phyloP scores from a whole-genome alignment of 2,797 vertebrate genomes.

The Siniperca scherzeri region DNA sequence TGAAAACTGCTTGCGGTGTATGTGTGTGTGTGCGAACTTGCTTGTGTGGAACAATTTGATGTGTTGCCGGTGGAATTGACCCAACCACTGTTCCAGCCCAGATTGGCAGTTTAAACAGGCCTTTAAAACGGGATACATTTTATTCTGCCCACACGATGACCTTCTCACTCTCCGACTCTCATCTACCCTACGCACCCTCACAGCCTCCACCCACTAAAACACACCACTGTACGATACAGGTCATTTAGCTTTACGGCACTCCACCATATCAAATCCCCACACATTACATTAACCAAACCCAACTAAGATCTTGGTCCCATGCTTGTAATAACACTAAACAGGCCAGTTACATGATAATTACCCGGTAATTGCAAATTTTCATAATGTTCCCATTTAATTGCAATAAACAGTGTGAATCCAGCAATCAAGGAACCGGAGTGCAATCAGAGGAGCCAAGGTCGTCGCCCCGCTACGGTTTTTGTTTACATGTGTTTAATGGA shows the following conservation, averaged over 20 bases:
- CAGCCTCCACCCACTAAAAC: constrained; percentile 62
- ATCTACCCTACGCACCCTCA: constrained; percentile 36
- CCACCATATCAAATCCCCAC: constrained; percentile 69
- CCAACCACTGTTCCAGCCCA: constrained; percentile 45
- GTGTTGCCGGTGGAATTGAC: constrained; percentile 62
- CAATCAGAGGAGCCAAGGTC: constrained; percentile 44
- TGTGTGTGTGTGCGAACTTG: constrained; percentile 20
- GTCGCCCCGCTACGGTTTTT: constrained; percentile 42
- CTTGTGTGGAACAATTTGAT: constrained; percentile 39
- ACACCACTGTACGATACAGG: constrained; percentile 58
- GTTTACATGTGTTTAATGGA: constrained; percentile 59
- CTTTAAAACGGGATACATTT: constrained; percentile 63
- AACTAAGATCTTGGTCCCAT: constrained; percentile 47
- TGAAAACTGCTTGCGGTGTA: constrained; percentile 52
- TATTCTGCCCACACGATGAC: constrained; percentile 73
- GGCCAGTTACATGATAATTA: constrained; percentile 70
- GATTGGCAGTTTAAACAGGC: constrained; percentile 61
- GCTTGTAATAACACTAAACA: constrained; percentile 64
- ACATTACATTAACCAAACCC: constrained; percentile 68
- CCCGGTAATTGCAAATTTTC: constrained; percentile 62
- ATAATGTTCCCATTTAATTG: constrained; percentile 67
- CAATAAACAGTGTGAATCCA: constrained; percentile 55
- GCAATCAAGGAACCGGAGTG: constrained; percentile 35
- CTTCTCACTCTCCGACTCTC: constrained; percentile 58
- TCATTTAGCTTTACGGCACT: constrained; percentile 77